Base-by-base conservation (phyloP, 1,140 invertebrate genomes). In the Scaptomyza hsui region DNA sequence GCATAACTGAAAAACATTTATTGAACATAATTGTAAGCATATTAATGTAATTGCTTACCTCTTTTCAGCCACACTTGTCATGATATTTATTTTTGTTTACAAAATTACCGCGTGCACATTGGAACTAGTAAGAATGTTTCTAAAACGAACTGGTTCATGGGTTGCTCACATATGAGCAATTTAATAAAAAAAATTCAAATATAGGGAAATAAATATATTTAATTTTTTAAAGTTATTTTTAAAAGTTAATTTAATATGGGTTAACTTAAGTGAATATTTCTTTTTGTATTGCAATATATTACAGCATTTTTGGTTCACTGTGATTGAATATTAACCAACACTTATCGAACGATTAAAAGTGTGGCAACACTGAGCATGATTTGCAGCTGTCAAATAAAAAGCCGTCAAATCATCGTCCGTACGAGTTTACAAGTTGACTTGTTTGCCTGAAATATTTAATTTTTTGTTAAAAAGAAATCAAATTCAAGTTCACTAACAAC, bases 1-100 rank as follows among this genome's bases (percentile, higher is more conserved):
- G 95, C 94, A 92, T 95, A 97, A 72, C 97, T 98, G 79, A 39
- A 29, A 63, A 44, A 0, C 13, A 13, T 9, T 26, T 52, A 35
- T 16, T 19, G 10, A 4, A 16, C 6, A 13, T 37, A 37, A 7
- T 49, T 15, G 10, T 1, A 15, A 10, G 3, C n/a, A 24, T 21
- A 49, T 24, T 29, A 5, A 12, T 5, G 16, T 4, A 48, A 9
- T 44, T 37, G 1, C 21, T 53, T 62, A 86, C 89, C 75, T 79
- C 68, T 90, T 90, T 19, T 90, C 89, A 47, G 68, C 70, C 35
- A 86, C 52, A 29, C 72, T 73, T 19, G 75, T 39, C n/a, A 75
- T 42, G 75, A 89, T 89, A 52, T 5, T 55, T 32, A 29, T 63
- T 35, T 63, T 77, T 77, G 60, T 86, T 85, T 81, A 73, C 68